Conservation (phyloP, 1,140 invertebrate species). For the Lineus longissimus region DNA sequence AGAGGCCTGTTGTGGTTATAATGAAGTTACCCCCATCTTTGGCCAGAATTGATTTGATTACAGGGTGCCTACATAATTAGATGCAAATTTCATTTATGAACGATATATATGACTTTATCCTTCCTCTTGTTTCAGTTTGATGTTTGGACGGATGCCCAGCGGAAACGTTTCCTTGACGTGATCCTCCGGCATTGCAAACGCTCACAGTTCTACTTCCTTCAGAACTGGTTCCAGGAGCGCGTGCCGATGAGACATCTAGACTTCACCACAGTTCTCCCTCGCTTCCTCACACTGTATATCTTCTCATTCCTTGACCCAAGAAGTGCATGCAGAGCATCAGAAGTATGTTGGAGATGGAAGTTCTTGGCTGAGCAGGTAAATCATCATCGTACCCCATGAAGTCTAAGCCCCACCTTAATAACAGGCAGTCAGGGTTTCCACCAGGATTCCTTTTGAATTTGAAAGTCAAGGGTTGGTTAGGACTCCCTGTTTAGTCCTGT, state of each 20-base stretch:
- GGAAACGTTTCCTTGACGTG: conserved; percentile 24
- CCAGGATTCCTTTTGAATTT: too few species aligned
- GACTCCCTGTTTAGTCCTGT: background rate
- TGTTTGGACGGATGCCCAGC: conserved; percentile 30
- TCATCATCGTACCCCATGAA: background rate
- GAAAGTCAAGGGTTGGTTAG: background rate
- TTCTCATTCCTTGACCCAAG: conserved; percentile 33
- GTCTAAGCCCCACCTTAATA: too few species aligned
- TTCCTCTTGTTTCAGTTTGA: conserved; percentile 26
- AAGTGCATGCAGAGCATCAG: conserved; percentile 22
- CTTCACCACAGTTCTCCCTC: conserved; percentile 27
- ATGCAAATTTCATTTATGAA: too few species aligned
- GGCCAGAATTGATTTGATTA: background rate
- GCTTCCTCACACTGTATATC: conserved; percentile 29
- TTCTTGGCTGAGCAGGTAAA: conserved; percentile 26
- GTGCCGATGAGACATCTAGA: conserved; percentile 25
- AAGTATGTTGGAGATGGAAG: conserved; percentile 26
- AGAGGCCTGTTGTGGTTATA: too few species aligned
- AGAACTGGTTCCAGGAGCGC: conserved; percentile 24
- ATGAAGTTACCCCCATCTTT: conserved; percentile 2
- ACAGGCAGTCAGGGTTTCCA: too few species aligned
- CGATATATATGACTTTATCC: background rate
- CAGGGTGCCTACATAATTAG: background rate
- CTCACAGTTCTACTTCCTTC: conserved; percentile 19
- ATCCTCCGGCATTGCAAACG: conserved; percentile 21